Evolutionary conservation across 2,888 invertebrate genomes (phyloP).

Genomic region (Deilephila porcellus): DNA sequence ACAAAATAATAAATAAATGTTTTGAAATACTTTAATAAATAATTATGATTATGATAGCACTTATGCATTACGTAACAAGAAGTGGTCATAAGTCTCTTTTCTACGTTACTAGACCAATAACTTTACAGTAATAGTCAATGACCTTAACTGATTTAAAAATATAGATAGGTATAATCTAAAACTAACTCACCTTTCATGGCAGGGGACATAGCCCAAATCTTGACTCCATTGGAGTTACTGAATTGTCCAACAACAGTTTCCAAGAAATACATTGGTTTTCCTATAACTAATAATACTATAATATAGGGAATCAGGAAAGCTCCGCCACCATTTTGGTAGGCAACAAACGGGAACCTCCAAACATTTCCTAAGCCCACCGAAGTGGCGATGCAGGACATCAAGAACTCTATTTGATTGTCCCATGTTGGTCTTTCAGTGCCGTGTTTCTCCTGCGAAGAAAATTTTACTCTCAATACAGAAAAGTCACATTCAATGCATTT

Average conservation of each 20-base stretch:
- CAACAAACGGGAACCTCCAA: constrained; percentile 86
- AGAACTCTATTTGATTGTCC: constrained; percentile 88
- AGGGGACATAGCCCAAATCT: constrained; percentile 88
- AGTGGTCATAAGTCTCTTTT: too few species aligned
- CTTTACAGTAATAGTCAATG: neutral
- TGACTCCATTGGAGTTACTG: constrained; percentile 90
- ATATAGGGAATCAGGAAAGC: constrained; percentile 90
- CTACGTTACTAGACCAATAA: too few species aligned
- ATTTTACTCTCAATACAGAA: neutral
- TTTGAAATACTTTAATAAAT: too few species aligned
- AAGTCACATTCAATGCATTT: too few species aligned
- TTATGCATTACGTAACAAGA: too few species aligned
- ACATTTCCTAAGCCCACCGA: constrained; percentile 90
- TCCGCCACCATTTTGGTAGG: constrained; percentile 90
- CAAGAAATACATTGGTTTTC: constrained; percentile 92
- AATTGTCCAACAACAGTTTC: constrained; percentile 94
- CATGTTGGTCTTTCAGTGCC: constrained; percentile 75
- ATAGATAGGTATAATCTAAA: neutral
- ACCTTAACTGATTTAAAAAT: too few species aligned
- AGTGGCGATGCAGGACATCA: constrained; percentile 90
- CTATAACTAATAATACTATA: constrained; percentile 87
- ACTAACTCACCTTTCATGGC: constrained; percentile 89
- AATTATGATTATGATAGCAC: too few species aligned
- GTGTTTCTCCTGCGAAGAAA: constrained; percentile 44
- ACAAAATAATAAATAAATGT: too few species aligned